Conservation (phyloP, 2,888 invertebrate species). For the Nomada fabriciana region DNA sequence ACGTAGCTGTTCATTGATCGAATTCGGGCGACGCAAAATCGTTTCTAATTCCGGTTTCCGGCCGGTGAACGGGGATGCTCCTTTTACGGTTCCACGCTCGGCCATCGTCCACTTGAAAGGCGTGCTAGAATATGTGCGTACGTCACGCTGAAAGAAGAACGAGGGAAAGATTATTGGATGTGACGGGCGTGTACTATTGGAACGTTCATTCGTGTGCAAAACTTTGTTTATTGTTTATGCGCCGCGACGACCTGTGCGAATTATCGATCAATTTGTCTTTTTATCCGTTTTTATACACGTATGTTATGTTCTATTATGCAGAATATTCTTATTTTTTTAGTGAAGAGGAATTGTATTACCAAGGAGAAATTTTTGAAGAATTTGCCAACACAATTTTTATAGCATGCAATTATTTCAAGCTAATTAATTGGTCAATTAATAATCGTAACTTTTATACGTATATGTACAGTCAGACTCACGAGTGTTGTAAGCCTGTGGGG, state of each 20-base stretch:
- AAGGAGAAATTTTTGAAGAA: no score
- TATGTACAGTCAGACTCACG: no score
- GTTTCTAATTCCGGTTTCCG: conserved; percentile 62
- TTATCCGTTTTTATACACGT: no score
- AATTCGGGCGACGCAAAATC: conserved; percentile 46
- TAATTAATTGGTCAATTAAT: no score
- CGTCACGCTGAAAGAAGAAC: conserved; percentile 18
- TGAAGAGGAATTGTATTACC: neutral
- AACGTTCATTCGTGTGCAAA: neutral
- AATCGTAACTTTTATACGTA: no score
- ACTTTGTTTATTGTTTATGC: conserved; percentile 8
- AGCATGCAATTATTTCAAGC: no score
- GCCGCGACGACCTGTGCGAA: neutral
- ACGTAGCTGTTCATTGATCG: conserved; percentile 64
- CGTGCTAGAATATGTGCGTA: neutral
- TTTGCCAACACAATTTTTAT: no score
- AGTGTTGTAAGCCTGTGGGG: no score
- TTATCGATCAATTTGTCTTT: neutral
- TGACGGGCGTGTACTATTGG: neutral
- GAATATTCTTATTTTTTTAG: neutral
- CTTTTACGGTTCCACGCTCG: conserved; percentile 51
- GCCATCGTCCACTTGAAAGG: conserved; percentile 1
- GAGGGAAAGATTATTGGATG: neutral
- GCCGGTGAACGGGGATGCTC: conserved; percentile 18
- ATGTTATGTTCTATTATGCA: no score